phyloP scores from a whole-genome alignment of 2,113 vertebrate species.

The Synodontis membranacea region DNA sequence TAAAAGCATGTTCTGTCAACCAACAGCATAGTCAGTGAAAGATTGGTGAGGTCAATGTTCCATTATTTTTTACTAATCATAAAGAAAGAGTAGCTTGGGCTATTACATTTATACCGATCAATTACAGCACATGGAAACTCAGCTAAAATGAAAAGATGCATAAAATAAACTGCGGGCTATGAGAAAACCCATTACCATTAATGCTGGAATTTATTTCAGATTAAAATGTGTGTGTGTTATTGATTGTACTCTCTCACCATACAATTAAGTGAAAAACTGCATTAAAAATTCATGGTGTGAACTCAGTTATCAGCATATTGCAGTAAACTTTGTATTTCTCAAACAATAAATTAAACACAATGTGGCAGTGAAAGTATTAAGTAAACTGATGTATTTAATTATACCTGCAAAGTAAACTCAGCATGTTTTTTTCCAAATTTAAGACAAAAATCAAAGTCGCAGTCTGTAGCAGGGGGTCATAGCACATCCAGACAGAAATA shows the following conservation, averaged over 20 bases:
- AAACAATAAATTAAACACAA: not conserved
- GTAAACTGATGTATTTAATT: not conserved
- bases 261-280: not conserved
- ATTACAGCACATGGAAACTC: not conserved
- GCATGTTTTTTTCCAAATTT: too few relatives aligned
- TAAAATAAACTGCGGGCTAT: not conserved
- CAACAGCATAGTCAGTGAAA: constrained; percentile 1
- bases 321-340: not conserved
- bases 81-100: not conserved
- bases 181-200: not conserved
- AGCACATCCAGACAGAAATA: not conserved
- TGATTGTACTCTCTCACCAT: not conserved
- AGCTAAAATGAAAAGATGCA: not conserved
- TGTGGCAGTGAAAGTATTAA: not conserved
- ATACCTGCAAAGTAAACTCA: not conserved
- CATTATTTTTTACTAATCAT: constrained; percentile 11
- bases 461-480: not conserved
- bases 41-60: not conserved
- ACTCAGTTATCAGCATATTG: not conserved
- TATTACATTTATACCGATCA: not conserved
- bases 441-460: not conserved
- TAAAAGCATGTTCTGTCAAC: constrained; percentile 17
- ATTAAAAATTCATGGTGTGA: not conserved
- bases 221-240: not conserved
- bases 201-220: not conserved